Evolutionary conservation across 2,888 invertebrate genomes (phyloP).

Genomic region (Stomorhina lunata): DNA sequence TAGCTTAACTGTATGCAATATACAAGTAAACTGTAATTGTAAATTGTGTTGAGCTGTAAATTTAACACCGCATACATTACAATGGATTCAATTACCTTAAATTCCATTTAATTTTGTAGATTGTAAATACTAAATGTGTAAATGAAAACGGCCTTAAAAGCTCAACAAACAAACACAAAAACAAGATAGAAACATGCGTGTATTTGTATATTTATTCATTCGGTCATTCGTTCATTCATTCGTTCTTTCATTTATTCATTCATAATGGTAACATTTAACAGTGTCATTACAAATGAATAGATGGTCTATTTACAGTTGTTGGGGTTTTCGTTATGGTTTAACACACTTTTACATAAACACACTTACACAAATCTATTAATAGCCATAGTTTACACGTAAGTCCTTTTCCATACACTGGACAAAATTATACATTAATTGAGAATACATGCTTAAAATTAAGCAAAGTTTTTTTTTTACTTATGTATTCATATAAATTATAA

Average conservation of each 20-base stretch:
- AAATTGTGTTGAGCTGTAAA: not conserved
- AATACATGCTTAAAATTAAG: not conserved
- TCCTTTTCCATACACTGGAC: not conserved
- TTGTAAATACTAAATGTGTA: not conserved
- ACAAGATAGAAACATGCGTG: slow-evolving; percentile 9
- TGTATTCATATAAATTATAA: not conserved
- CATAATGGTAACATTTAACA: slow-evolving; percentile 43
- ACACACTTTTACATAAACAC: not conserved
- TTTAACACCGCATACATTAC: not conserved
- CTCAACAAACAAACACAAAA: not conserved
- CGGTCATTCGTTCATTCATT: not conserved
- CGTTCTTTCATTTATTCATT: not conserved
- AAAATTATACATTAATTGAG: not conserved
- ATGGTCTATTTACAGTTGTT: slow-evolving; percentile 10
- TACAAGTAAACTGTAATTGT: too few species aligned
- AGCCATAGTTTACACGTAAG: not conserved
- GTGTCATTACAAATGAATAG: slow-evolving; percentile 14
- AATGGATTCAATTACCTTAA: not conserved
- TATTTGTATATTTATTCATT: not conserved
- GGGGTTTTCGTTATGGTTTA: not conserved
- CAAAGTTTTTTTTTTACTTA: not conserved
- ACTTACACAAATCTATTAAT: not conserved
- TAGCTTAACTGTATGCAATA: too few species aligned
- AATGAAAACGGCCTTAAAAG: not conserved
- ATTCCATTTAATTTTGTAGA: not conserved